Conservation (phyloP, 2,888 invertebrate species). For the Onchidella celtica region DNA sequence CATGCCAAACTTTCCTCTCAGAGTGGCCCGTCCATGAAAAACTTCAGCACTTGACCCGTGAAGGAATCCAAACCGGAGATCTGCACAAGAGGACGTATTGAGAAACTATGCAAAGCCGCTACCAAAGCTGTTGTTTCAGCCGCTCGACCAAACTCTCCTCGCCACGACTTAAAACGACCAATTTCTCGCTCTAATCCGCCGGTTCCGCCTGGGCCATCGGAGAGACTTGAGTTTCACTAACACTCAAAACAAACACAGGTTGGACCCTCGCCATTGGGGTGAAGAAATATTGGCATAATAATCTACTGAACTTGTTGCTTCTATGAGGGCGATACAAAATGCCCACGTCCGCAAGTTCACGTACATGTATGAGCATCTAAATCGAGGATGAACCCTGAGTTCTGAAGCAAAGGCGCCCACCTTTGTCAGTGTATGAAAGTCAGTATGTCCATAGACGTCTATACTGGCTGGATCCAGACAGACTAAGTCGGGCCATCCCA, state of each 20-base stretch:
- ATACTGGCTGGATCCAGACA: too few relatives aligned
- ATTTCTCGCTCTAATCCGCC: not conserved
- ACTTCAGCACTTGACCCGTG: too few relatives aligned
- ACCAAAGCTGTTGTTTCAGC: not conserved
- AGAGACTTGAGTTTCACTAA: not conserved
- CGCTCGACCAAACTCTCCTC: not conserved
- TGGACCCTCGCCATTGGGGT: not conserved
- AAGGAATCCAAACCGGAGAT: not conserved
- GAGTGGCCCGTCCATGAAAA: too few relatives aligned
- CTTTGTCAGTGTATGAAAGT: too few relatives aligned
- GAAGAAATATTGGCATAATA: not conserved
- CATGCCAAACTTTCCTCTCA: too few relatives aligned
- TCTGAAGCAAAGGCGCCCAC: too few relatives aligned
- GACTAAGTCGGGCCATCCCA: too few relatives aligned
- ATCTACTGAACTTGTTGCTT: not conserved
- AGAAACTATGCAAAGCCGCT: not conserved
- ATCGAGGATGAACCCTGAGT: too few relatives aligned
- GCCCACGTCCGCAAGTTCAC: not conserved
- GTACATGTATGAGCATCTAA: too few relatives aligned
- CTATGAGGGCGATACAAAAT: not conserved
- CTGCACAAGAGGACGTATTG: not conserved
- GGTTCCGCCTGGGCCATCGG: not conserved
- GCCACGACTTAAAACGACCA: not conserved
- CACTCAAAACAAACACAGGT: not conserved
- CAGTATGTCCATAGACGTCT: too few relatives aligned